Evolutionary conservation across 2,888 invertebrate species (phyloP), one percentile per base, ranked within the genome.

Genomic region (Callinectes sapidus): DNA sequence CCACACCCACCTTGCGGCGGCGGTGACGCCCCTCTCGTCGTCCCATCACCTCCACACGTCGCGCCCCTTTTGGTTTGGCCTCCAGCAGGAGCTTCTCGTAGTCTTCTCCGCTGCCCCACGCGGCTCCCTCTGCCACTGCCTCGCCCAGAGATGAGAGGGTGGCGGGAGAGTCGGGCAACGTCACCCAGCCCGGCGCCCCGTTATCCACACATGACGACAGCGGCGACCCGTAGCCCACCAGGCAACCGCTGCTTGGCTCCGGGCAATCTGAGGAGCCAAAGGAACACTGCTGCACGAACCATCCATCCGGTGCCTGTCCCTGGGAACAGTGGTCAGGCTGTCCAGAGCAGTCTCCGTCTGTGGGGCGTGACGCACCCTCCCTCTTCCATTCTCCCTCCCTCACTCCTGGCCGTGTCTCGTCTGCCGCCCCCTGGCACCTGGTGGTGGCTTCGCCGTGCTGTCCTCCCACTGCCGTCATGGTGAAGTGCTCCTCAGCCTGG

Each of bases 1-100:
- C 89, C 42, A 92, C 89, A 28, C 92, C 92, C 5, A 89, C 91
- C 39, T 92, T 92, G 28, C 90, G 32, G 54, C 61, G 54, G 32
- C 88, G 88, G 81, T 81, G 81, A 10, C 81, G 81, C 81, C 14
- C 81, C 35, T 81, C 81, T 10, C 81, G 32, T 35, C 81, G 81
- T 8, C 81, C 81, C 35, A 81, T 14, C 81, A 81, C 81, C 81
- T 81, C 81, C 81, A 81, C 81, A 10, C 81, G 81, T 16, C 81
- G 81, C 35, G 81, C 81, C 35, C 81, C 81, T 35, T n/a, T 32
- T 16, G 81, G 35, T 35, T 35, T 81, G 81, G 8, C 81, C 14
- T 81, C 81, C 35, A 81, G 32, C 81, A 81, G 32, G 14, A 81
- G 81, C 81, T 81, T 81, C 35, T 81, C 81, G 35, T 32, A 32